phyloP scores from a whole-genome alignment of 2,888 invertebrate species.

The Drosophila nr. perissopoda region DNA sequence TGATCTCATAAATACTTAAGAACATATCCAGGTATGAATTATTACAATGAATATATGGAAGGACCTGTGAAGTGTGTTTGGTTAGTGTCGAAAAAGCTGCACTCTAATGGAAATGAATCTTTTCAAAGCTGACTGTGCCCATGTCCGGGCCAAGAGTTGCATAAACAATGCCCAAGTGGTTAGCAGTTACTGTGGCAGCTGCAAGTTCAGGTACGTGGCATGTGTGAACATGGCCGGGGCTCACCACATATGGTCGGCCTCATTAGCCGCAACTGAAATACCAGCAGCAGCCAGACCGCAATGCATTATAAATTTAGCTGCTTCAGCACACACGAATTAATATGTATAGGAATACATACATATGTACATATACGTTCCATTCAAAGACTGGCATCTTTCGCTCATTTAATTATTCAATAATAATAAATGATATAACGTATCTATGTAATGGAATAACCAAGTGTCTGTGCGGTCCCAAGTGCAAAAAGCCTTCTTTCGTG shows the following conservation, averaged over 20 bases:
- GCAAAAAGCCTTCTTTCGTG: slow-evolving; percentile 51
- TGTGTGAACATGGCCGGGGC: slow-evolving; percentile 35
- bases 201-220: slow-evolving; percentile 45
- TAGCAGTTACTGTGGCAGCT: slow-evolving; percentile 9
- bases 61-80: slow-evolving; percentile 20
- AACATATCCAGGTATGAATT: slow-evolving; percentile 58
- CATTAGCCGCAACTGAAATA: slow-evolving; percentile 66
- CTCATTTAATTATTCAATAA: slow-evolving; percentile 75
- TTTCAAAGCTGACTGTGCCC: slow-evolving; percentile 23
- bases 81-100: slow-evolving; percentile 43
- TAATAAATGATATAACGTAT: slow-evolving; percentile 65
- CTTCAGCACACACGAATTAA: slow-evolving; percentile 44
- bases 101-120: slow-evolving; percentile 71
- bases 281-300: slow-evolving; percentile 45
- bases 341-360: slow-evolving; percentile 12
- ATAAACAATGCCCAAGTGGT: slow-evolving; percentile 38
- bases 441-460: slow-evolving; percentile 54
- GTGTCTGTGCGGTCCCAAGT: slow-evolving; percentile 51
- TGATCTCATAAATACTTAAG: slow-evolving; percentile 64
- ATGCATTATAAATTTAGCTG: slow-evolving; percentile 75
- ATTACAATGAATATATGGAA: slow-evolving; percentile 51
- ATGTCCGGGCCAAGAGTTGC: slow-evolving; percentile 21
- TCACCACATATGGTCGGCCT: slow-evolving; percentile 49
- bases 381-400: slow-evolving; percentile 18
- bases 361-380: slow-evolving; percentile 5